Percentiles rank a stretch among this genome's conserved stretches.
These are phyloP conservation scores for Fringilla coelebs DNA, from an alignment of 2,797 vertebrate genomes.

Conservation along the genomic window DNA sequence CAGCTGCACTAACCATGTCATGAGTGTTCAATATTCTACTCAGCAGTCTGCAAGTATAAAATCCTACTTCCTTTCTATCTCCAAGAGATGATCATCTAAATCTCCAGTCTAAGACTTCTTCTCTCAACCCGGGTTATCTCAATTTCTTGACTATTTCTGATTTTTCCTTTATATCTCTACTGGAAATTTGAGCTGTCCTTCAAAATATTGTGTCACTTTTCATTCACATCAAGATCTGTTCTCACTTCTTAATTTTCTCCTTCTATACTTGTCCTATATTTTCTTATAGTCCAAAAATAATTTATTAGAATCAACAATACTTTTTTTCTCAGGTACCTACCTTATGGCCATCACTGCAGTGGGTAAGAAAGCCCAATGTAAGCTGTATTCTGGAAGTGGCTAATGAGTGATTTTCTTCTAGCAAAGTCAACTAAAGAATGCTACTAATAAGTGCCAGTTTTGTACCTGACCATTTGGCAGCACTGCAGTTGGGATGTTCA, in stretches of 20 bases:
- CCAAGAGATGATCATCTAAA: not conserved
- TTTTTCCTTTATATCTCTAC: not conserved
- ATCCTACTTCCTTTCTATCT: not conserved
- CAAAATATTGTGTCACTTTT: not conserved
- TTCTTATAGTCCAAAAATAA: not conserved
- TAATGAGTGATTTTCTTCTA: not conserved
- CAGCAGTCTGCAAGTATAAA: not conserved
- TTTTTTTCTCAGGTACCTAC: not conserved
- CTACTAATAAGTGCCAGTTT: not conserved
- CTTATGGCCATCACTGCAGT: not conserved
- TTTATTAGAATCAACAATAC: not conserved
- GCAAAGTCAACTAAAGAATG: not conserved
- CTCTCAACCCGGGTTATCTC: not conserved
- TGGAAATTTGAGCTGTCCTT: not conserved
- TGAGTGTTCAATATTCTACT: not conserved
- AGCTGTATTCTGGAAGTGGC: not conserved
- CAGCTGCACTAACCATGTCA: not conserved
- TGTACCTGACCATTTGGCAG: not conserved
- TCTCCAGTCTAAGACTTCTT: not conserved
- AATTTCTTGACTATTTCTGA: not conserved
- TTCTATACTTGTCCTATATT: not conserved
- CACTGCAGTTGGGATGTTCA: not conserved
- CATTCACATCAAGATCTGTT: not conserved
- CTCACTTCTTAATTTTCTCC: not conserved
- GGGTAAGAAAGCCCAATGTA: not conserved